Evolutionary conservation across 2,888 invertebrate species (phyloP).

Genomic region (Dicranocentrus wangi): DNA sequence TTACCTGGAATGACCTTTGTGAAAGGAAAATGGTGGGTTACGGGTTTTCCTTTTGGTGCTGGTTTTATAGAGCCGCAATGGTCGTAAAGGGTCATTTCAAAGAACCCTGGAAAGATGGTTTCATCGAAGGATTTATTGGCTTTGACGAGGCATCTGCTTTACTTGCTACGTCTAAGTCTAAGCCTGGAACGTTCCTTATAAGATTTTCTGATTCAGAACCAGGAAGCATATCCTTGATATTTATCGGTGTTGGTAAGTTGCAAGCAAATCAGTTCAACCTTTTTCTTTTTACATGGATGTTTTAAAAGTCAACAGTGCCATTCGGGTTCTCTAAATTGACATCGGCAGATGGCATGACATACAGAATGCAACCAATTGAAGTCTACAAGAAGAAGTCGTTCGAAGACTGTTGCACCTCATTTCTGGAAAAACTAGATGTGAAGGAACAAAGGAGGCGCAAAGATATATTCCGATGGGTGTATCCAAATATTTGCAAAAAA

Average conservation of each 20-base stretch:
- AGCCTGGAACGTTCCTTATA: slow-evolving; percentile 42
- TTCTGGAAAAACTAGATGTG: neutral
- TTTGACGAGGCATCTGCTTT: slow-evolving; percentile 19
- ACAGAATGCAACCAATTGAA: slow-evolving; percentile 19
- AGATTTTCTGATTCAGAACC: slow-evolving; percentile 49
- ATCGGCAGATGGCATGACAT: neutral
- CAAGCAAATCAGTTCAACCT: neutral
- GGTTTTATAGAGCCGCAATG: slow-evolving; percentile 40
- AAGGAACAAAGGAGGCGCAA: neutral
- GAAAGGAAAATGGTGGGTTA: slow-evolving; percentile 9
- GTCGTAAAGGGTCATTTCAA: slow-evolving; percentile 18
- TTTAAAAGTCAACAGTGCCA: no score
- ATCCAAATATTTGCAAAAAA: slow-evolving; percentile 28
- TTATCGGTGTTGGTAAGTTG: neutral
- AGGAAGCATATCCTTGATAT: slow-evolving; percentile 30
- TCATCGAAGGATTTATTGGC: slow-evolving; percentile 44
- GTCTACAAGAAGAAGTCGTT: slow-evolving; percentile 7
- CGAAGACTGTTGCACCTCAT: neutral
- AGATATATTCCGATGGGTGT: slow-evolving; percentile 7
- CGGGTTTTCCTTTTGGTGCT: slow-evolving; percentile 43
- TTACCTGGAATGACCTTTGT: slow-evolving; percentile 27
- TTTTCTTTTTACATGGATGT: neutral
- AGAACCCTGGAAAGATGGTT: slow-evolving; percentile 20
- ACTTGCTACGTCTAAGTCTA: neutral
- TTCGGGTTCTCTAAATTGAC: no score